Percentiles rank a stretch among this genome's conserved stretches.
These are phyloP conservation scores for Characodon lateralis DNA, from an alignment of 2,797 vertebrate species.

Conservation along the genomic window DNA sequence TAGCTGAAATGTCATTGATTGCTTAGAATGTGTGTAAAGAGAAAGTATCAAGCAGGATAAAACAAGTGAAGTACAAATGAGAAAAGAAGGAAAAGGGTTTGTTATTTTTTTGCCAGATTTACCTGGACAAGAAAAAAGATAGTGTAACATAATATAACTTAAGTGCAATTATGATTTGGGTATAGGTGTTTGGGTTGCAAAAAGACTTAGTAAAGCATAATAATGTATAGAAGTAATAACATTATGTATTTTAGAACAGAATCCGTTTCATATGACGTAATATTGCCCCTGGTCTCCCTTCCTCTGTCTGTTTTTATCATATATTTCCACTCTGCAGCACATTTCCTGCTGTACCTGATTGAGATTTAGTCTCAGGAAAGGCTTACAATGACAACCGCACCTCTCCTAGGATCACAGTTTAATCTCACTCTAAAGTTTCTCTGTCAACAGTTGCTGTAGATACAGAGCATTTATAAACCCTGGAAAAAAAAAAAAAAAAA, in stretches of 20 bases:
- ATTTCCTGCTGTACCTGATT: conserved; percentile 53
- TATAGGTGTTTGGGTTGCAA: conserved; percentile 20
- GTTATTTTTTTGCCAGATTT: conserved; percentile 13
- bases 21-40: conserved; percentile 32
- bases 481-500: conserved; percentile 21
- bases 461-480: conserved; percentile 42
- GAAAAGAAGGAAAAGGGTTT: conserved; percentile 8
- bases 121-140: background rate
- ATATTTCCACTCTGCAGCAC: conserved; percentile 56
- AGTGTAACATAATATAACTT: conserved; percentile 8
- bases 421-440: conserved; percentile 54
- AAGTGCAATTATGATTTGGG: conserved; percentile 20
- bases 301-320: conserved; percentile 51
- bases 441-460: conserved; percentile 44
- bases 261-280: conserved; percentile 55
- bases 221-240: conserved; percentile 48
- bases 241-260: conserved; percentile 50
- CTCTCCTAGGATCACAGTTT: conserved; percentile 53
- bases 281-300: conserved; percentile 36
- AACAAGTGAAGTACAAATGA: conserved; percentile 8
- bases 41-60: conserved; percentile 13
- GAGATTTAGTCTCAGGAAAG: conserved; percentile 61
- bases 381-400: conserved; percentile 53
- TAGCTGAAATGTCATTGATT: conserved; percentile 44
- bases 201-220: conserved; percentile 39